Evolutionary conservation across 2,113 vertebrate genomes (phyloP).

Genomic region (Chrysochloris asiatica): DNA sequence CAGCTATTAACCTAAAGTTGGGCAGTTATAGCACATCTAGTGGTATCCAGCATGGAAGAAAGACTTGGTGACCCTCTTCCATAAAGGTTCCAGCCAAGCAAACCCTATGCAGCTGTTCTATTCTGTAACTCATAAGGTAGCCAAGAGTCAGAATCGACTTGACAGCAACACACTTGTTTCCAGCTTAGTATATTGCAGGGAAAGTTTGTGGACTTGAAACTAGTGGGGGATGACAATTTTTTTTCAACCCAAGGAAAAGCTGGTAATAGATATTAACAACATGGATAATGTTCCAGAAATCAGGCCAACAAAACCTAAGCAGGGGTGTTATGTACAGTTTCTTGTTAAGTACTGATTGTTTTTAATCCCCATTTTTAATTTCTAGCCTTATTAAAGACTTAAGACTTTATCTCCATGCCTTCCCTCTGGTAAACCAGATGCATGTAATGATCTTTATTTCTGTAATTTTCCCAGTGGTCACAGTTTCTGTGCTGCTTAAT

Average conservation of each 20-base stretch:
- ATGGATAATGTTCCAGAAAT: conserved; percentile 25
- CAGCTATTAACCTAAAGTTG: not conserved
- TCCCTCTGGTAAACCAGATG: conserved; percentile 67
- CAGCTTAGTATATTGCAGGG: not conserved
- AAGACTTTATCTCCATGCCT: conserved; percentile 73
- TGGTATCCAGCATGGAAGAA: not conserved
- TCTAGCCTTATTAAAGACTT: conserved; percentile 80
- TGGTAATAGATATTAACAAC: not conserved
- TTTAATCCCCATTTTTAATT: conserved; percentile 75
- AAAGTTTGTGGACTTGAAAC: not conserved
- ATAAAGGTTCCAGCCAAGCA: not conserved
- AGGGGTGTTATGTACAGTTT: not conserved
- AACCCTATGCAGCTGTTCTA: not conserved
- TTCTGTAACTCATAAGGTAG: not conserved
- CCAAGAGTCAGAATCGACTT: not conserved
- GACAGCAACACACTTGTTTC: not conserved
- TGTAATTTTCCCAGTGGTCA: conserved; percentile 74
- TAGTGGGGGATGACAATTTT: not conserved
- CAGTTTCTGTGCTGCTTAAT: conserved; percentile 66
- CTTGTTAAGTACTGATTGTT: conserved; percentile 7
- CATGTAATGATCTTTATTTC: conserved; percentile 63
- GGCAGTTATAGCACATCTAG: not conserved
- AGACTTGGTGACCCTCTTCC: not conserved
- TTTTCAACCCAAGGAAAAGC: not conserved
- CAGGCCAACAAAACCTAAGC: not conserved